phyloP scores from a whole-genome alignment of 92 coral and sea anemone species.

The Zoanthus solanderi region DNA sequence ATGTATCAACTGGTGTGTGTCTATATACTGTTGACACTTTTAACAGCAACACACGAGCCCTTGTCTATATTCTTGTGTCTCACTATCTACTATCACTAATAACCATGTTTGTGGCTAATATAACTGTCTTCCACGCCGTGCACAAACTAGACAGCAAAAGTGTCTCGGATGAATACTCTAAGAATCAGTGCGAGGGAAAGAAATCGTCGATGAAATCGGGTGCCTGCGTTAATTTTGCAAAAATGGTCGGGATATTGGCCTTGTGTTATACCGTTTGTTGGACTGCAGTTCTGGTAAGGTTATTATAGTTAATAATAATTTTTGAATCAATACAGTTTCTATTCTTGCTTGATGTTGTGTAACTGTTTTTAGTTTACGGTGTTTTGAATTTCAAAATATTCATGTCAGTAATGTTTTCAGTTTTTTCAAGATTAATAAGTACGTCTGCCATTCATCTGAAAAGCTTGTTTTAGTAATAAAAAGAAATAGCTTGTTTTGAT shows the following conservation, averaged over 20 bases:
- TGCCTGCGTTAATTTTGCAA: constrained; percentile 88
- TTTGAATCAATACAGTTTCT: not conserved
- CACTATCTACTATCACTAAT: constrained; percentile 76
- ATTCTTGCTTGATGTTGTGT: not conserved
- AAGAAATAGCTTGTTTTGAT: not conserved
- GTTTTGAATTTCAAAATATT: constrained; percentile 20
- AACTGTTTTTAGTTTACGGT: constrained; percentile 26
- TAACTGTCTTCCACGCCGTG: constrained; percentile 77
- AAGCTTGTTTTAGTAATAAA: not conserved
- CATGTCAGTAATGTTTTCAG: not conserved
- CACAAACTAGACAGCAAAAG: constrained; percentile 80
- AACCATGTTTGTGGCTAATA: constrained; percentile 78
- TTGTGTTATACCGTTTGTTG: constrained; percentile 88
- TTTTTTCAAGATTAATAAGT: constrained; percentile 3
- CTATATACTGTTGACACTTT: constrained; percentile 72
- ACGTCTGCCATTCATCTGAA: not conserved
- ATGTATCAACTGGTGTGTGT: constrained; percentile 87
- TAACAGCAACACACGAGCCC: constrained; percentile 74
- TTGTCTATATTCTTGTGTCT: constrained; percentile 71
- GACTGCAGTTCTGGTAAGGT: constrained; percentile 88
- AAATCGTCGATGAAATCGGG: constrained; percentile 50
- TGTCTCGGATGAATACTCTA: constrained; percentile 76
- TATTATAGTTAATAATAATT: not conserved
- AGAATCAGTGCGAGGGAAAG: constrained; percentile 53
- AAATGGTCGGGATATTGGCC: constrained; percentile 89